Conservation (phyloP, 1,140 invertebrate genomes). For the Caenorhabditis briggsae region DNA sequence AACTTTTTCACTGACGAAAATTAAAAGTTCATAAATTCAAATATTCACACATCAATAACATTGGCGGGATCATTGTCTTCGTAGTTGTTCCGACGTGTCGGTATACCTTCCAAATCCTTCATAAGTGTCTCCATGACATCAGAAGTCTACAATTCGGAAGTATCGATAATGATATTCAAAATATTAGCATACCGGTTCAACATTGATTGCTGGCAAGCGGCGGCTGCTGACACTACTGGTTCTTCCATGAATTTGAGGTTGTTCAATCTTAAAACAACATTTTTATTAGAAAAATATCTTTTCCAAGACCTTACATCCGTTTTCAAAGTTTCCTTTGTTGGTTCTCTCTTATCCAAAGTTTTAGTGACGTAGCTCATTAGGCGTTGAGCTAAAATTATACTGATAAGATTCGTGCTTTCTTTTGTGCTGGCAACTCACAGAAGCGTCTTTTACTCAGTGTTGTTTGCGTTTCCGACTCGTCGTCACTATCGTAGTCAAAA, state of each 20-base stretch:
- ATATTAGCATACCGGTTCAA: constrained; percentile 19
- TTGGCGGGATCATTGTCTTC: constrained; percentile 37
- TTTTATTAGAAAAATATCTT: too few species aligned
- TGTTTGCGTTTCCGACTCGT: constrained; percentile 45
- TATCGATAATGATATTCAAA: neutral
- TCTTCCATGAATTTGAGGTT: constrained; percentile 41
- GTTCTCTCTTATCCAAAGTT: constrained; percentile 26
- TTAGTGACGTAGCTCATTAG: constrained; percentile 47
- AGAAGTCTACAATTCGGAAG: neutral
- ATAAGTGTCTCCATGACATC: constrained; percentile 40
- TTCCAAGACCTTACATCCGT: neutral
- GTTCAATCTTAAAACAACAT: constrained; percentile 9
- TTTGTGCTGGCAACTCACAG: neutral
- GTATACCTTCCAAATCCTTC: constrained; percentile 38
- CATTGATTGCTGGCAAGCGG: constrained; percentile 14
- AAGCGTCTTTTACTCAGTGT: constrained; percentile 26
- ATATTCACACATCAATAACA: constrained; percentile 36
- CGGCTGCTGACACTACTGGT: constrained; percentile 13
- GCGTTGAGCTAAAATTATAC: constrained; percentile 10
- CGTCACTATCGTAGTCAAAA: constrained; percentile 44
- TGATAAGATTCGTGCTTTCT: neutral
- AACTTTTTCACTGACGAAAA: too few species aligned
- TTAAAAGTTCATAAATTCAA: too few species aligned
- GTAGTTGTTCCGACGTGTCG: constrained; percentile 15
- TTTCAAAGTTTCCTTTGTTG: constrained; percentile 13